Conservation (phyloP, 2,888 invertebrate genomes). For the Cremastobaeus sp. region DNA sequence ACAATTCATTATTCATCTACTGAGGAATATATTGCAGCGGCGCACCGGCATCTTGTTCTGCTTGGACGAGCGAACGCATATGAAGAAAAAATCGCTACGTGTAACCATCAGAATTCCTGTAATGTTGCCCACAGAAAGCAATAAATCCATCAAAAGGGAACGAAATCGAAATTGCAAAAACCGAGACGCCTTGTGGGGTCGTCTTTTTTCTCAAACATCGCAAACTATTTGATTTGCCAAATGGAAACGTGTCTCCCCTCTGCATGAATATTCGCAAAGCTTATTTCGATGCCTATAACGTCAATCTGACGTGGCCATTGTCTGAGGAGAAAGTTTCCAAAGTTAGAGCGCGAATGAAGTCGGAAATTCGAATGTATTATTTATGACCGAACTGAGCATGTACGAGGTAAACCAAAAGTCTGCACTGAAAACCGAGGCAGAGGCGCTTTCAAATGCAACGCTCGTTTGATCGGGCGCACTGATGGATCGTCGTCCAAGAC, state of each 20-base stretch:
- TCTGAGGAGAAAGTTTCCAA: constrained; percentile 50
- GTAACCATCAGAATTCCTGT: constrained; percentile 8
- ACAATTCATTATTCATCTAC: too few relatives aligned
- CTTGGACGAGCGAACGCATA: too few relatives aligned
- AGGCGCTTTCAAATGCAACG: constrained; percentile 32
- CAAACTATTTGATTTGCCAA: constrained; percentile 22
- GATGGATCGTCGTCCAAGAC: constrained; percentile 34
- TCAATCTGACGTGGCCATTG: constrained; percentile 45
- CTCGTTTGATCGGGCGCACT: constrained; percentile 38
- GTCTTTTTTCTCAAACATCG: neutral
- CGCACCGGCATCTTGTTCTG: too few relatives aligned
- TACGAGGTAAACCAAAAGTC: constrained; percentile 36
- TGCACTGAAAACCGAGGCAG: constrained; percentile 29
- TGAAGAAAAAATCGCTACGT: neutral
- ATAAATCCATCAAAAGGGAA: constrained; percentile 21
- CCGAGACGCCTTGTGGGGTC: neutral
- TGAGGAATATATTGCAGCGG: too few relatives aligned
- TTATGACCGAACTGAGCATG: constrained; percentile 39
- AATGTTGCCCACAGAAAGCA: constrained; percentile 10
- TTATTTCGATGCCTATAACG: constrained; percentile 48
- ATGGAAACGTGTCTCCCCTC: constrained; percentile 13
- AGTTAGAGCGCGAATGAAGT: constrained; percentile 34
- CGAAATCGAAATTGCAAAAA: constrained; percentile 19
- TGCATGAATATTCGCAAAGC: constrained; percentile 44
- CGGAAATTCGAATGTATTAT: constrained; percentile 52